phyloP scores from a whole-genome alignment of 2,113 vertebrate species.

The Pelobates fuscus region DNA sequence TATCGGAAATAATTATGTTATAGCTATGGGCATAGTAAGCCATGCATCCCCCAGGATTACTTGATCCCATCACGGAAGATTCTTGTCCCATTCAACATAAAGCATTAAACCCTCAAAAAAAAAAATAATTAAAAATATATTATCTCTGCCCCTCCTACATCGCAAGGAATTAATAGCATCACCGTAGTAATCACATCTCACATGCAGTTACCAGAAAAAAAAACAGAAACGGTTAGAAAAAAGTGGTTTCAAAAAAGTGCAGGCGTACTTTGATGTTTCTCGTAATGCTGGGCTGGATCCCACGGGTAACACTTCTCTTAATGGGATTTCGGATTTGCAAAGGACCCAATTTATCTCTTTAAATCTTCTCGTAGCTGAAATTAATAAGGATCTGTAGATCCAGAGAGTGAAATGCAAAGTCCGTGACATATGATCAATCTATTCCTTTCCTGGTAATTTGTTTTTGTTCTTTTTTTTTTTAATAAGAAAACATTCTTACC shows the following conservation, averaged over 20 bases:
- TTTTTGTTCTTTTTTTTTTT: slow-evolving; percentile 62
- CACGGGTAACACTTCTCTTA: no score
- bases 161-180: neutral
- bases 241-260: no score
- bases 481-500: slow-evolving; percentile 56
- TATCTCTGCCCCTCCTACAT: neutral
- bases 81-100: neutral
- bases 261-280: no score
- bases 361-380: neutral
- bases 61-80: neutral
- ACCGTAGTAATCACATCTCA: neutral
- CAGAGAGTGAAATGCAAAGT: slow-evolving; percentile 53
- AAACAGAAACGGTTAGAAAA: no score
- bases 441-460: slow-evolving; percentile 47
- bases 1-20: slow-evolving; percentile 37
- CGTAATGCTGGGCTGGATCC: no score
- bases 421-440: slow-evolving; percentile 50
- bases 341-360: neutral
- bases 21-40: slow-evolving; percentile 10
- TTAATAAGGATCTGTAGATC: neutral
- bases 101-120: no score
- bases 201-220: neutral
- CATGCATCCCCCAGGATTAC: neutral
- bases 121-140: no score
- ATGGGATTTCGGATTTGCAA: neutral